Percentiles rank a stretch among this genome's conserved stretches.
Evolutionary conservation across 2,113 vertebrate genomes (phyloP).

Genomic region (Podilymbus podiceps): DNA sequence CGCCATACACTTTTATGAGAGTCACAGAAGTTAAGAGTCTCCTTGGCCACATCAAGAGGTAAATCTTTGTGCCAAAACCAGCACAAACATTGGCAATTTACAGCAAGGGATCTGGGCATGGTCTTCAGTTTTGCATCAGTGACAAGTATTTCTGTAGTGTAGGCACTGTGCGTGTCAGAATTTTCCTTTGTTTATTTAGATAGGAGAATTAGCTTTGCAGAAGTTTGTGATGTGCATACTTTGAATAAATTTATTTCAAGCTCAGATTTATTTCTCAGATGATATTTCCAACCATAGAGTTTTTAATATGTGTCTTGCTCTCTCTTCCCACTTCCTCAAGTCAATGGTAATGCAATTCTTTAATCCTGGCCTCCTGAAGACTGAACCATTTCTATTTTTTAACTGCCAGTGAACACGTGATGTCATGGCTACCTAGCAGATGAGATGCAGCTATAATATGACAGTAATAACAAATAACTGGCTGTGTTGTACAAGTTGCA

Average conservation of each 20-base stretch:
- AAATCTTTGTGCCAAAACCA: neutral
- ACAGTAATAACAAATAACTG: neutral
- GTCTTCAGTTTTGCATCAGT: constrained; percentile 43
- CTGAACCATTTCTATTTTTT: neutral
- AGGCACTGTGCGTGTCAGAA: neutral
- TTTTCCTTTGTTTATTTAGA: neutral
- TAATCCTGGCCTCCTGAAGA: neutral
- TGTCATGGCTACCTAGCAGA: constrained; percentile 1
- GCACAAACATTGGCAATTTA: neutral
- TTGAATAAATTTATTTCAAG: neutral
- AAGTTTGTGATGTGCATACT: constrained; percentile 48
- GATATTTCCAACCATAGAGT: neutral
- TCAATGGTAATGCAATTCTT: neutral
- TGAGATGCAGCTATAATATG: neutral
- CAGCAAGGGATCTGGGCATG: neutral
- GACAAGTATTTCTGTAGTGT: constrained; percentile 48
- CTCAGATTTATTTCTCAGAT: constrained; percentile 28
- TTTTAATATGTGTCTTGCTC: neutral
- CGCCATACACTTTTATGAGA: constrained; percentile 22
- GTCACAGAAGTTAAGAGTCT: constrained; percentile 49
- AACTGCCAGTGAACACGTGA: constrained; percentile 13
- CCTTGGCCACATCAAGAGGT: neutral
- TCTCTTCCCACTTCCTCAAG: neutral
- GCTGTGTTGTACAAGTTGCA: neutral
- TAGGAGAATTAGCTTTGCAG: neutral